Base-by-base conservation (phyloP, 1,140 invertebrate species). In the Phocides pigmalion region DNA sequence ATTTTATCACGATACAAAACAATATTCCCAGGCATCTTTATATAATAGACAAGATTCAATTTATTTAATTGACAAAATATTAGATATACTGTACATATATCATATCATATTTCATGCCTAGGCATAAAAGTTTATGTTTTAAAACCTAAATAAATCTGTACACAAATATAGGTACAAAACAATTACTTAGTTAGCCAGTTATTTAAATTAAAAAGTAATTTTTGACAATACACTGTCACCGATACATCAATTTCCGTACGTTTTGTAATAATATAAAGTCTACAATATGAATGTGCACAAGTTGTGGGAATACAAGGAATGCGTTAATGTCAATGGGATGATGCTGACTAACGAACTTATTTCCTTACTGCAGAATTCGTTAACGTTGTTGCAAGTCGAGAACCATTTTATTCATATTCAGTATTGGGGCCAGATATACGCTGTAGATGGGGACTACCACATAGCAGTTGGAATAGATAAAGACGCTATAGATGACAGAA, bases 351-450 rank as follows among this genome's bases (percentile, higher is more conserved):
- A 91, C 3, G 95, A 96, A 84, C 93, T 94, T 67, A 93, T 93
- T 5, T 89, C 94, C 2, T 70, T 96, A 0, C 80, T 96, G 4
- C 93, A 95, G 71, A 95, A 95, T 82, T 96, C 95, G 0, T 82
- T 97, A 0, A 84, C 94, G 9, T 83, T 95, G 47, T 83, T 97
- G 12, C 94, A 96, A 80, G 93, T 94, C 44, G 95, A 97, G 74
- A 96, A 96, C 87, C 95, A 96, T 74, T 96, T 96, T 78, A 82
- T 87, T 1, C 93, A 94, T 64, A 93, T 95, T 47, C 96, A 94
- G 66, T 96, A 96, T 65, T 96, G 95, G 95, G 96, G 96, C 1
- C 93, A 93, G 76, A 94, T 97, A 35, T 93, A 94, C 54, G 95
- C 95, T 0, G 84, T 92, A 0, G 91, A 93, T 39, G 91, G 86